These are phyloP conservation scores for Magallana gigas DNA, from an alignment of 1,140 invertebrate species.

Conservation along the genomic window DNA sequence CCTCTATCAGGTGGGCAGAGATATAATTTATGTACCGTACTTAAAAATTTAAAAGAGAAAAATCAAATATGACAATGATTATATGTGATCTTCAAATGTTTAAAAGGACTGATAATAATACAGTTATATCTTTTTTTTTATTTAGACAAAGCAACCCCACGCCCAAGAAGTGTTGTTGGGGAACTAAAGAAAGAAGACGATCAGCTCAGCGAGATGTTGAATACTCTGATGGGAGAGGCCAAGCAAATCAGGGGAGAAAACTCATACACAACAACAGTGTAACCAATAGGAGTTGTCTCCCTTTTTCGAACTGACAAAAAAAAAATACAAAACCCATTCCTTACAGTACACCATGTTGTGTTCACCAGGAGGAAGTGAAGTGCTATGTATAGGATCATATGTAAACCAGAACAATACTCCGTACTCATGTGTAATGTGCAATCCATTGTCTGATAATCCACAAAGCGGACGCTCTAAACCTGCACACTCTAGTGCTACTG, in stretches of 20 bases:
- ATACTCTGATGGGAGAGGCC: constrained; percentile 75
- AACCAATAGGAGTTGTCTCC: background rate
- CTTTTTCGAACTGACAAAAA: background rate
- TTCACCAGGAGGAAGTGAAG: background rate
- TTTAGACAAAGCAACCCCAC: constrained; percentile 33
- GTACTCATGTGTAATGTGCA: constrained; percentile 13
- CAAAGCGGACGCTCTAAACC: background rate
- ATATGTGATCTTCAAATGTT: too few species aligned
- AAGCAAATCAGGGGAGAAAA: constrained; percentile 73
- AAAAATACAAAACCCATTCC: background rate
- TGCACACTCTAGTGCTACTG: background rate
- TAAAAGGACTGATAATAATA: background rate
- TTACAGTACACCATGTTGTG: constrained; percentile 16
- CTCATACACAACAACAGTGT: constrained; percentile 52
- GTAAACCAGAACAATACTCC: constrained; percentile 22
- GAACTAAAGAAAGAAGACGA: constrained; percentile 72
- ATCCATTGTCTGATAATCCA: background rate
- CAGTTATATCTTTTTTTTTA: background rate
- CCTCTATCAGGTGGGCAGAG: constrained; percentile 68
- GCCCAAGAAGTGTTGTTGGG: constrained; percentile 59
- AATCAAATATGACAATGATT: background rate
- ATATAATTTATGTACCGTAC: background rate
- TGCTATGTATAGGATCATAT: background rate
- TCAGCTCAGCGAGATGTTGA: constrained; percentile 74
- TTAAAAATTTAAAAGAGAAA: too few species aligned